Conservation (phyloP, 1,140 invertebrate species). For the Megalopta genalis region DNA sequence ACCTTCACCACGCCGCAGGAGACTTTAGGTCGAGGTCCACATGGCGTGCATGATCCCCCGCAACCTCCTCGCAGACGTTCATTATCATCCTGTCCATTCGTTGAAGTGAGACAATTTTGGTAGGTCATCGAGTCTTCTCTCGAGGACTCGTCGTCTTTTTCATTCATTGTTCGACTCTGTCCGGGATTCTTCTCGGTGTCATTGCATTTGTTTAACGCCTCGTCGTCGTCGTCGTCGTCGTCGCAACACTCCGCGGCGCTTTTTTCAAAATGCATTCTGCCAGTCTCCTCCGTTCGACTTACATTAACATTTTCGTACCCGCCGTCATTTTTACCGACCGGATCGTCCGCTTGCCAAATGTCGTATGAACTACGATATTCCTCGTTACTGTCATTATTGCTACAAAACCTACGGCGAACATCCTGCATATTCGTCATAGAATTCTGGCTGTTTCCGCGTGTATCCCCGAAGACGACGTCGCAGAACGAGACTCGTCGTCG, state of each 20-base stretch:
- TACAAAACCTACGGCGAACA: slow-evolving; percentile 31
- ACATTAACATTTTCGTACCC: slow-evolving; percentile 49
- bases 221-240: slow-evolving; percentile 19
- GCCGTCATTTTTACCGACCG: slow-evolving; percentile 45
- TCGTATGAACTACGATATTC: slow-evolving; percentile 42
- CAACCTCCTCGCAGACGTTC: slow-evolving; percentile 66
- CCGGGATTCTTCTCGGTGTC: slow-evolving; percentile 35
- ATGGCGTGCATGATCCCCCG: slow-evolving; percentile 62
- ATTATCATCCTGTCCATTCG: slow-evolving; percentile 48
- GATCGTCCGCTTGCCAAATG: slow-evolving; percentile 54
- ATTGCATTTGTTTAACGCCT: slow-evolving; percentile 25
- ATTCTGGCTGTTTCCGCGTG: slow-evolving; percentile 31
- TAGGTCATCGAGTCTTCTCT: slow-evolving; percentile 35
- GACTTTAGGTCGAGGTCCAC: slow-evolving; percentile 28
- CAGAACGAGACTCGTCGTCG: slow-evolving; percentile 68
- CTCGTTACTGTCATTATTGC: slow-evolving; percentile 16
- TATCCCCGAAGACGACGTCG: slow-evolving; percentile 49
- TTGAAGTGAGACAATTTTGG: slow-evolving; percentile 8
- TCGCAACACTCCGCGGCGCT: slow-evolving; percentile 24
- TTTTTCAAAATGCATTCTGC: slow-evolving; percentile 42
- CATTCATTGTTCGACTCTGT: slow-evolving; percentile 43
- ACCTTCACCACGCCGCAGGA: slow-evolving; percentile 33
- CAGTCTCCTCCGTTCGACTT: slow-evolving; percentile 22
- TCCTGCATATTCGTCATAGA: slow-evolving; percentile 40
- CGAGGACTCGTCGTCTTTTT: slow-evolving; percentile 46